Evolutionary conservation across 2,113 vertebrate genomes (phyloP).

Genomic region (Neofelis nebulosa): DNA sequence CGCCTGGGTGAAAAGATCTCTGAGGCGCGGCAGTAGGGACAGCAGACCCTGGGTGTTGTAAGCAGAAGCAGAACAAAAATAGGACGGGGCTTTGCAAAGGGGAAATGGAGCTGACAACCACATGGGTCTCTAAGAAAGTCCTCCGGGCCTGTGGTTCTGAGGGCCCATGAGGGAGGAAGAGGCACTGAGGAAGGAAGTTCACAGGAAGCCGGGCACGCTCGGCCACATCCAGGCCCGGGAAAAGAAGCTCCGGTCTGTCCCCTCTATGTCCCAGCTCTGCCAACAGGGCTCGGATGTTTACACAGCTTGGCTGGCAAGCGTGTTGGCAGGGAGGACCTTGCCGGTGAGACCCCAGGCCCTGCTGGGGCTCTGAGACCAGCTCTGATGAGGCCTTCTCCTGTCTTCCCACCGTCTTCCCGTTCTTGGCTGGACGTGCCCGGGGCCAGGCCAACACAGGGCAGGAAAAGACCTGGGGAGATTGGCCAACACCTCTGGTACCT

Average conservation of each 20-base stretch:
- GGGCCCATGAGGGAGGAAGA: accelerated
- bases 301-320: constrained; percentile 57
- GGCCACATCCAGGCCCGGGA: not conserved
- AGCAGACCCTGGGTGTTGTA: not conserved
- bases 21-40: accelerated
- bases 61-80: not conserved
- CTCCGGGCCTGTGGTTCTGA: not conserved
- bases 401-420: not conserved
- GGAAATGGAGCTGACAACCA: not conserved
- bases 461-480: constrained; percentile 49
- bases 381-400: not conserved
- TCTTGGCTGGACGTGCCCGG: accelerated
- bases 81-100: not conserved
- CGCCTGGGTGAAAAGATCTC: not conserved
- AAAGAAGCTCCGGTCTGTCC: not conserved
- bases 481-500: not conserved
- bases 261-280: not conserved
- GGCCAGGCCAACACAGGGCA: not conserved
- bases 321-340: not conserved
- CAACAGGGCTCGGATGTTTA: constrained; percentile 11
- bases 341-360: not conserved
- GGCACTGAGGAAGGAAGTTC: not conserved
- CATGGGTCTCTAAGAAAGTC: not conserved
- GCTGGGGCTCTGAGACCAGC: not conserved
- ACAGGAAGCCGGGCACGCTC: not conserved